Percentiles rank a stretch among this genome's conserved stretches.
phyloP scores from a whole-genome alignment of 2,888 invertebrate genomes.

The Tachystola acroxantha region DNA sequence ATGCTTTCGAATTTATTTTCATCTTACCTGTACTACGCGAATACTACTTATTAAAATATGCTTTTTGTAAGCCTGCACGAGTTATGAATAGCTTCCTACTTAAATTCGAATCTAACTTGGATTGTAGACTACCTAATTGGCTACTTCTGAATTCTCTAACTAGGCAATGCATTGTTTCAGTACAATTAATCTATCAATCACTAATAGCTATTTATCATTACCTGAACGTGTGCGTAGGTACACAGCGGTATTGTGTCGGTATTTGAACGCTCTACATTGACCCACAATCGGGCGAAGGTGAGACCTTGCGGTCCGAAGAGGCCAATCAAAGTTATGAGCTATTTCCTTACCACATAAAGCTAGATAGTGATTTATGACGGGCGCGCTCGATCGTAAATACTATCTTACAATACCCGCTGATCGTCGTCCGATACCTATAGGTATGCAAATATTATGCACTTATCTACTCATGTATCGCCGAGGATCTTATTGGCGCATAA shows the following conservation, averaged over 20 bases:
- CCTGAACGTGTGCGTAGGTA: background rate
- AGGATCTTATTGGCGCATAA: background rate
- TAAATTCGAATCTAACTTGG: no score
- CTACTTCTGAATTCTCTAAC: constrained; percentile 1
- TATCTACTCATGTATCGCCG: no score
- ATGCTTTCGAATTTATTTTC: no score
- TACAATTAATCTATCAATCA: background rate
- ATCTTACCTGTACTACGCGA: no score
- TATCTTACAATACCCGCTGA: constrained; percentile 21
- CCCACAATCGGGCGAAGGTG: constrained; percentile 37
- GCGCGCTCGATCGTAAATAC: constrained; percentile 32
- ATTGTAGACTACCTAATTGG: no score
- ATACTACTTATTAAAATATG: no score
- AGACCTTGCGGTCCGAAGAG: constrained; percentile 35
- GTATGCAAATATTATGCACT: constrained; percentile 18
- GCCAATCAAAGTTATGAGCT: constrained; percentile 53
- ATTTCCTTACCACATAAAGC: constrained; percentile 41
- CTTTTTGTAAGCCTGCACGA: no score
- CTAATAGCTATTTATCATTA: background rate
- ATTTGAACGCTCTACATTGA: constrained; percentile 28
- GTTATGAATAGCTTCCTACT: no score
- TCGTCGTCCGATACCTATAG: constrained; percentile 19
- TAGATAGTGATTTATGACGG: constrained; percentile 45
- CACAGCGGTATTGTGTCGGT: background rate
- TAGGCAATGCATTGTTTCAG: constrained; percentile 2